Percentiles rank a stretch among this genome's conserved stretches.
phyloP scores from a whole-genome alignment of 2,797 vertebrate species.

The Oreochromis mossambicus region DNA sequence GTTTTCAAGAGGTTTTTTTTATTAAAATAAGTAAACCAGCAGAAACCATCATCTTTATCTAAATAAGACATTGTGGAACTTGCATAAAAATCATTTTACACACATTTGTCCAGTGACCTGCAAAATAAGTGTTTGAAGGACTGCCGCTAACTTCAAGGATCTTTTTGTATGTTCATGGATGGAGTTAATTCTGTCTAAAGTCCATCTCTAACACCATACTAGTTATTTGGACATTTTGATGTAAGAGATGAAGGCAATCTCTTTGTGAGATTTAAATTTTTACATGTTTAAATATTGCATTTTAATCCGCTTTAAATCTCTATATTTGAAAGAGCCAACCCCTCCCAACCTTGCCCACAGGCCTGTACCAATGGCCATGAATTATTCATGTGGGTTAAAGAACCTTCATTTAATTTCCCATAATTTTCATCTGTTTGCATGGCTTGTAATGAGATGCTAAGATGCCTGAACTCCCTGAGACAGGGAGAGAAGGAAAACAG shows the following conservation, averaged over 20 bases:
- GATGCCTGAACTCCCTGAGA: conserved; percentile 16
- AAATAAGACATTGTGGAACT: not conserved
- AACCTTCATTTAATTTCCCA: conserved; percentile 72
- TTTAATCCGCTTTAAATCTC: not conserved
- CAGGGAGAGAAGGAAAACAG: not conserved
- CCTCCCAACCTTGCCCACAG: not conserved
- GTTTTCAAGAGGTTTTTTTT: not conserved
- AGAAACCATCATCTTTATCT: not conserved
- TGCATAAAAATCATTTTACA: not conserved
- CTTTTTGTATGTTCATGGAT: not conserved
- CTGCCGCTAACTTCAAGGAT: not conserved
- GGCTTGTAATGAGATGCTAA: conserved; percentile 71
- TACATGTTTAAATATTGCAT: not conserved
- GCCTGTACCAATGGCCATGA: conserved; percentile 35
- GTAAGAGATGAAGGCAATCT: not conserved
- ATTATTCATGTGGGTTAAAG: conserved; percentile 69
- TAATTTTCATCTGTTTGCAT: conserved; percentile 58
- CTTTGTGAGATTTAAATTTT: not conserved
- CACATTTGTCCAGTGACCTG: not conserved
- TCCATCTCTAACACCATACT: not conserved
- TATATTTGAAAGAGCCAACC: not conserved
- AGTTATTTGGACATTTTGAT: not conserved
- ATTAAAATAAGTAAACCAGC: not conserved
- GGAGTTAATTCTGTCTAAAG: not conserved
- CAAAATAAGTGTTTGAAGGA: not conserved